Conservation (phyloP, 2,113 vertebrate genomes). For the Albula glossodonta region DNA sequence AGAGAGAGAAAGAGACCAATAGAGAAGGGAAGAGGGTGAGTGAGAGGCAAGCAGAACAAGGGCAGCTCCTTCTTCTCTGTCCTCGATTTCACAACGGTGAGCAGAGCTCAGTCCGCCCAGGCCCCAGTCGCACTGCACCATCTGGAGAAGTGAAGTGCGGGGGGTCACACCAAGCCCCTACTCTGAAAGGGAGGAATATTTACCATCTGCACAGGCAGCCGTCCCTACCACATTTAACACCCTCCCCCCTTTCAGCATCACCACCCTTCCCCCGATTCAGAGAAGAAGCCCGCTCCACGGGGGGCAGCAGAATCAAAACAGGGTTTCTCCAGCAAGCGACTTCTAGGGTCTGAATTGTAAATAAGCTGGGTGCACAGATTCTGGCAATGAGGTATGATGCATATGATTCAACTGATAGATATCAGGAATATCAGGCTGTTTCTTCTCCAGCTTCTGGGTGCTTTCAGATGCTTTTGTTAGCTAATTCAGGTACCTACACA, state of each 20-base stretch:
- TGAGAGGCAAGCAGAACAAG: too few species aligned
- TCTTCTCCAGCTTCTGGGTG: background rate
- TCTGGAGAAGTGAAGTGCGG: too few species aligned
- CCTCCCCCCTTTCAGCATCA: background rate
- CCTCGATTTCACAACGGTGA: too few species aligned
- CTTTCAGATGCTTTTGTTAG: background rate
- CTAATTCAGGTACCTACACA: background rate
- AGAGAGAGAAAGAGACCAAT: too few species aligned
- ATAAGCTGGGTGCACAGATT: background rate
- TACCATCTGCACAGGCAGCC: too few species aligned
- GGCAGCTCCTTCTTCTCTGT: too few species aligned
- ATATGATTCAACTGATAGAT: background rate
- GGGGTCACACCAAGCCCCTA: too few species aligned
- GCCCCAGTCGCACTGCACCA: too few species aligned
- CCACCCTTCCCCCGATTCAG: background rate
- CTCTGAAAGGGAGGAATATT: too few species aligned
- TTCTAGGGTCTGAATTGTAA: background rate
- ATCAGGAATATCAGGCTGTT: background rate
- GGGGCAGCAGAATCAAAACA: background rate
- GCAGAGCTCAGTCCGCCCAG: too few species aligned
- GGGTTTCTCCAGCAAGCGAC: background rate
- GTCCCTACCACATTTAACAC: background rate
- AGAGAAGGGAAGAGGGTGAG: too few species aligned
- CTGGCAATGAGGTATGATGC: background rate
- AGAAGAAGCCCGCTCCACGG: background rate